Evolutionary conservation across 2,888 invertebrate genomes (phyloP).

Genomic region (Xestia rhomboidea): DNA sequence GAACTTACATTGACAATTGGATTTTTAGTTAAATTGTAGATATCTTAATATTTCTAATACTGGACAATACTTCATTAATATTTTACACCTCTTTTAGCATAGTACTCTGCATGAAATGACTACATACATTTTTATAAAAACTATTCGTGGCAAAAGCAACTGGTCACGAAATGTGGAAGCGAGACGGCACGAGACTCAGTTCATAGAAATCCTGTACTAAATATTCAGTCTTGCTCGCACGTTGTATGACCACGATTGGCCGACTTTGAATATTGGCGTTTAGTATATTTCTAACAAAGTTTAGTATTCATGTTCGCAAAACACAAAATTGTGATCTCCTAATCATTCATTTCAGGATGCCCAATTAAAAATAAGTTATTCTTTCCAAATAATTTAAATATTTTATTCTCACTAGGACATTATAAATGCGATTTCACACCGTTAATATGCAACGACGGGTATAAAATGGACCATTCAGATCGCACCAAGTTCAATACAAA

Average conservation of each 20-base stretch:
- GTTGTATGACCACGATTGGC: neutral
- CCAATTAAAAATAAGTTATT: constrained; percentile 45
- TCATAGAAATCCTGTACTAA: neutral
- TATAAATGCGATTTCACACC: constrained; percentile 75
- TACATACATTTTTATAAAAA: constrained; percentile 9
- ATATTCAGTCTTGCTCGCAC: neutral
- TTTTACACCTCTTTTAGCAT: constrained; percentile 35
- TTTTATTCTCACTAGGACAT: constrained; percentile 57
- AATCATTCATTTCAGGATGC: constrained; percentile 12
- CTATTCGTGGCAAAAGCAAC: neutral
- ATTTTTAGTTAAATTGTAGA: constrained; percentile 36
- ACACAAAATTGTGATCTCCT: neutral
- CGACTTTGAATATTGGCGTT: neutral
- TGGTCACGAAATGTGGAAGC: neutral
- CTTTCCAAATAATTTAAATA: constrained; percentile 65
- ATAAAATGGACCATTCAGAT: constrained; percentile 67
- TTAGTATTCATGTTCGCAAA: neutral
- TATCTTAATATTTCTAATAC: constrained; percentile 51
- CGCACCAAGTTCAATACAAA: constrained; percentile 64
- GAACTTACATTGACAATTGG: constrained; percentile 50
- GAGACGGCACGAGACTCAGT: neutral
- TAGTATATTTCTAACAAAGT: neutral
- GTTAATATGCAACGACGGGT: constrained; percentile 69
- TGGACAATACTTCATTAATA: constrained; percentile 50
- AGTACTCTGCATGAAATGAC: constrained; percentile 19